Evolutionary conservation across 2,797 vertebrate genomes (phyloP), one percentile per base, ranked within the genome.

Genomic region (Cynodonichthys magdalenae): DNA sequence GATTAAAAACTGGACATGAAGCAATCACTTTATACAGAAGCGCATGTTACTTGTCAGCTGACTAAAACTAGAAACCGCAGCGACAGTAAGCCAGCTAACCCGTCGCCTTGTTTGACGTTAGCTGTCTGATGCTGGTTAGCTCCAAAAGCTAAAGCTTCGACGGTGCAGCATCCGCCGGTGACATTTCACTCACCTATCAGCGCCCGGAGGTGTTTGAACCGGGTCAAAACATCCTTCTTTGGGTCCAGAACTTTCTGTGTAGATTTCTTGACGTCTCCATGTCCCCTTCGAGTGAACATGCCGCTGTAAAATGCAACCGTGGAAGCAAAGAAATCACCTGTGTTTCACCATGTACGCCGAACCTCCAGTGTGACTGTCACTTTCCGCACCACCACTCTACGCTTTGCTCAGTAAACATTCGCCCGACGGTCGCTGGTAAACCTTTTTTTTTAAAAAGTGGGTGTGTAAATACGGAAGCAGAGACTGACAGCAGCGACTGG

Each of bases 191-290:
- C 94, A 99, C 97, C 97, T 91, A 97, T 89, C 86, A 99, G 91
- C 15, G 96, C 93, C 49, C 96, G 94, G 76, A 99, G 97, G 94
- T 99, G 97, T 88, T 96, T 98, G 77, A 98, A 91, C 42, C 97
- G 96, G 73, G 97, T 97, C 75, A 96, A 89, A 4, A 96, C 95
- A 88, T 99, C 97, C 94, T 98, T 97, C 94, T 96, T 98, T 86
- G 96, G 95, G 94, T 99, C 97, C 94, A 99, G 94, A 95, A 96
- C 96, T 94, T 99, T 99, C 95, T 99, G 97, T 89, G 95, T 95
- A 92, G 97, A 99, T 95, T 99, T 99, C 95, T 95, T 97, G 94
- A 97, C 96, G 83, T 99, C 97, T 80, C 96, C 97, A 92, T 99
- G 95, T 74, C 94, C 93, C 90, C 94, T 94, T 87, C 97, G 94